Evolutionary conservation across 2,797 vertebrate genomes (phyloP).

Genomic region (Sarcophilus harrisii): DNA sequence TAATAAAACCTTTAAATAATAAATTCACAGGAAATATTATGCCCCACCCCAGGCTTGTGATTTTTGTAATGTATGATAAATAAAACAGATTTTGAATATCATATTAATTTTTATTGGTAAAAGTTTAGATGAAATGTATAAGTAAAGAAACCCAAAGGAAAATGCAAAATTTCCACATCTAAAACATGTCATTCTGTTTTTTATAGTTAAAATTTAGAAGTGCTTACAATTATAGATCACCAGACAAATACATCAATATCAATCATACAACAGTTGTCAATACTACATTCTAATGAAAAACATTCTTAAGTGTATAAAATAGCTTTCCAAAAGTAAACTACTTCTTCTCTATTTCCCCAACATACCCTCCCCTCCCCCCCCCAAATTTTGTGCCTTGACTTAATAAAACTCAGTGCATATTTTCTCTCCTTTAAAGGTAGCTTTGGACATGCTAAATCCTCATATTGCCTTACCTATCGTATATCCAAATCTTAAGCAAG

Average conservation of each 20-base stretch:
- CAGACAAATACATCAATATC: conserved; percentile 24
- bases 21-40: not conserved
- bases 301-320: conserved; percentile 25
- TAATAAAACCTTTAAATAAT: not conserved
- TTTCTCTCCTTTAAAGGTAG: conserved; percentile 85
- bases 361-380: not conserved
- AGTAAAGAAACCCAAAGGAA: conserved; percentile 31
- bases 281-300: conserved; percentile 32
- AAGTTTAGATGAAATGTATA: conserved; percentile 34
- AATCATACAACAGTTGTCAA: conserved; percentile 32
- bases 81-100: conserved; percentile 12
- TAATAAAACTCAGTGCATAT: conserved; percentile 43
- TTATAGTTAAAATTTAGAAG: conserved; percentile 41
- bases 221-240: conserved; percentile 26
- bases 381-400: conserved; percentile 9
- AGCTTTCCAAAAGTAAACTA: conserved; percentile 19
- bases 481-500: conserved; percentile 88
- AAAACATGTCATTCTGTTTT: conserved; percentile 34
- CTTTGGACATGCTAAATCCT: conserved; percentile 92
- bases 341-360: not conserved
- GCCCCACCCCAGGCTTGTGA: not conserved
- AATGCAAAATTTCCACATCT: conserved; percentile 21
- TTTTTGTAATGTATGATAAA: conserved; percentile 43
- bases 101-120: conserved; percentile 54
- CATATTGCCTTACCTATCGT: conserved; percentile 89